Conservation (phyloP, 2,888 invertebrate genomes). For the Pheosia tremula region DNA sequence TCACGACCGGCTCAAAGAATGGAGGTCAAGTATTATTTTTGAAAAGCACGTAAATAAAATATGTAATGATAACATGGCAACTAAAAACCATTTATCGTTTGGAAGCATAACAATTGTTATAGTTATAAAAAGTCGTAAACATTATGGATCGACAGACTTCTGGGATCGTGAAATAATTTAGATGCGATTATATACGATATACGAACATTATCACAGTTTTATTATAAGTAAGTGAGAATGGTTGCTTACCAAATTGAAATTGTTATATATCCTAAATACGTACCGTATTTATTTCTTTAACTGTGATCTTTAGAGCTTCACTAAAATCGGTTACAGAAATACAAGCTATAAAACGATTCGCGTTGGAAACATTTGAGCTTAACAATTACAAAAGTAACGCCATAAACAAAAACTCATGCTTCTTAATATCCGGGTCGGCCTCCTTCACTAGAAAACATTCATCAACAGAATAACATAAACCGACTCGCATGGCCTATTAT, state of each 20-base stretch:
- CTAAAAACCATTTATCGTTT: constrained; percentile 23
- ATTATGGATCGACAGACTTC: constrained; percentile 9
- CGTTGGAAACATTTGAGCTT: too few relatives aligned
- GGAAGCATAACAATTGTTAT: constrained; percentile 16
- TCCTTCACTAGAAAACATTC: background rate
- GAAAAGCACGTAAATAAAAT: constrained; percentile 14
- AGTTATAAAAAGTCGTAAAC: constrained; percentile 10
- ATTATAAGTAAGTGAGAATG: too few relatives aligned
- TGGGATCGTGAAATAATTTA: constrained; percentile 9
- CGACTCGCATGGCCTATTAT: constrained; percentile 5
- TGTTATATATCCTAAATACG: too few relatives aligned
- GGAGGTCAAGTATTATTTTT: constrained; percentile 29
- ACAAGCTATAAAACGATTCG: too few relatives aligned
- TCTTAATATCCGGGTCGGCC: background rate
- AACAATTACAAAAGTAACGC: too few relatives aligned
- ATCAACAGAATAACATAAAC: background rate
- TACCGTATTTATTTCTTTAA: too few relatives aligned
- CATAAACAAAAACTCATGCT: background rate
- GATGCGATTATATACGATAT: too few relatives aligned
- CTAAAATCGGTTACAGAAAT: too few relatives aligned
- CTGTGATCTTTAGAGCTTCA: too few relatives aligned
- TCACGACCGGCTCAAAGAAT: constrained; percentile 24
- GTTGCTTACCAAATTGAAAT: too few relatives aligned
- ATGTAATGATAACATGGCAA: constrained; percentile 20
- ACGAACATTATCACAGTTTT: too few relatives aligned